These are phyloP conservation scores for Syncerus caffer DNA, from an alignment of 2,797 vertebrate genomes.

Conservation along the genomic window DNA sequence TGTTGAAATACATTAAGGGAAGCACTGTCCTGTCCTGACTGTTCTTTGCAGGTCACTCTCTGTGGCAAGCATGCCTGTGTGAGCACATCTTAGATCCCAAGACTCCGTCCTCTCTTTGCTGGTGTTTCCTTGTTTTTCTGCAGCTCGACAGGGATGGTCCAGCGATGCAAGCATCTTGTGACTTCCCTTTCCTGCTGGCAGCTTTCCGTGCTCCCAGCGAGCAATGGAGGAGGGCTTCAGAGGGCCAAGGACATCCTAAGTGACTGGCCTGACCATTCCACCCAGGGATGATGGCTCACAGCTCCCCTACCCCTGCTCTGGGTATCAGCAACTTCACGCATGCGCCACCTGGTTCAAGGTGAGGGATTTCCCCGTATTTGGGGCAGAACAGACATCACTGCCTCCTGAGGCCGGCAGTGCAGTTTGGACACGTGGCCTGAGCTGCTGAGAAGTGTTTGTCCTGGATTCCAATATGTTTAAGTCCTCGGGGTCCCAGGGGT, in stretches of 20 bases:
- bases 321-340: neutral
- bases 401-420: accelerated
- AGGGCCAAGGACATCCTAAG: accelerated
- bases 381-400: accelerated
- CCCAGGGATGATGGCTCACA: accelerated
- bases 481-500: neutral
- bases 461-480: neutral
- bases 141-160: accelerated
- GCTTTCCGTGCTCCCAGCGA: neutral
- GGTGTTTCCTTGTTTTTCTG: neutral
- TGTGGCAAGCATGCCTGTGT: accelerated
- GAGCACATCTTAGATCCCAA: accelerated
- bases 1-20: accelerated
- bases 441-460: neutral
- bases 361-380: neutral
- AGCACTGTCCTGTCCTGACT: accelerated
- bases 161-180: neutral
- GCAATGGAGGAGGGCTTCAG: accelerated
- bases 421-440: neutral
- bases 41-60: neutral
- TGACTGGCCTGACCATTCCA: neutral
- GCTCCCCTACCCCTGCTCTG: accelerated
- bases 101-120: accelerated
- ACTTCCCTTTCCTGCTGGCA: neutral
- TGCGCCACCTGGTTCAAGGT: neutral